phyloP scores from a whole-genome alignment of 2,888 invertebrate genomes.

The Poecilobothrus nobilitatus region DNA sequence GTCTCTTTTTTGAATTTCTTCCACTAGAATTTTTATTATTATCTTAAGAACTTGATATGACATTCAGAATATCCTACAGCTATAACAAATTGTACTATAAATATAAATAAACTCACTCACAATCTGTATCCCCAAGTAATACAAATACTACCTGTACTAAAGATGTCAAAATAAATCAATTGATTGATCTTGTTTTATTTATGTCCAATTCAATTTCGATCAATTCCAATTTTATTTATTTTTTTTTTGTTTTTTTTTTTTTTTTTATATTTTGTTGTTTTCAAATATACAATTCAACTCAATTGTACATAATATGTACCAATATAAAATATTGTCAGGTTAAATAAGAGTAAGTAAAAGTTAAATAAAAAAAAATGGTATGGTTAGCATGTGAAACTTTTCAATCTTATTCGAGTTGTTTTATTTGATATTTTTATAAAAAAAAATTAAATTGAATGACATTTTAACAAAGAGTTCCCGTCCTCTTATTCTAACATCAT shows the following conservation, averaged over 20 bases:
- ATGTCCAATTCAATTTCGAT: slow-evolving; percentile 45
- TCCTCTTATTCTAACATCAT: too few species aligned
- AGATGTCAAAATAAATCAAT: slow-evolving; percentile 44
- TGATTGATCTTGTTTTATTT: slow-evolving; percentile 46
- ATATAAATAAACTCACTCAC: too few species aligned
- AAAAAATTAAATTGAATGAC: background rate
- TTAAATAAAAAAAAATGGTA: too few species aligned
- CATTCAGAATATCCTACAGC: too few species aligned
- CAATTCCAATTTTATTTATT: slow-evolving; percentile 22
- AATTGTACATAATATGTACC: background rate
- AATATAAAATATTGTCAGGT: too few species aligned
- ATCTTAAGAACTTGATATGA: too few species aligned
- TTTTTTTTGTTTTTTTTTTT: background rate
- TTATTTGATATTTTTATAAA: background rate
- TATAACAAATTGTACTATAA: too few species aligned
- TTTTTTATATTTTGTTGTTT: too few species aligned
- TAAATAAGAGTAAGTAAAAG: too few species aligned
- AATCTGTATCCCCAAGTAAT: background rate
- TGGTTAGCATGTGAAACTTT: background rate
- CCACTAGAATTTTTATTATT: too few species aligned
- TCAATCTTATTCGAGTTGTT: background rate
- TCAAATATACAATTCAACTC: background rate
- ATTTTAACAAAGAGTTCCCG: background rate
- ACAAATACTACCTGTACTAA: slow-evolving; percentile 4
- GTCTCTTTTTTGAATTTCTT: too few species aligned